Conservation (phyloP, 2,797 vertebrate genomes). For the Amazona ochrocephala region DNA sequence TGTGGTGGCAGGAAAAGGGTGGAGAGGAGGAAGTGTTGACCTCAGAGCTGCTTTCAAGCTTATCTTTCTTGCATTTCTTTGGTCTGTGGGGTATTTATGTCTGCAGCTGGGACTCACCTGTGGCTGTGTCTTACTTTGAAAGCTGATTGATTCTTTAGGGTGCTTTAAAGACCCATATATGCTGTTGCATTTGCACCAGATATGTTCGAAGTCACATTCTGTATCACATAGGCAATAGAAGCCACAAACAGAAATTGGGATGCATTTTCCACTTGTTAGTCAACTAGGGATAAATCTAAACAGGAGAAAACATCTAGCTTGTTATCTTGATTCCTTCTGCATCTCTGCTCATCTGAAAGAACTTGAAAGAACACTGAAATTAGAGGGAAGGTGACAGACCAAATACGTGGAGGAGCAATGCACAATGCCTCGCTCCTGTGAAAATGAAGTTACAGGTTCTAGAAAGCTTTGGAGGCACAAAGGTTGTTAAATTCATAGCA, state of each 20-base stretch:
- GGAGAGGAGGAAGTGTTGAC: background rate
- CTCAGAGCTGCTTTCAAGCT: background rate
- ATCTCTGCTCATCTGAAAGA: background rate
- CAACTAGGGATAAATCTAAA: background rate
- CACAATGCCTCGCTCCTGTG: background rate
- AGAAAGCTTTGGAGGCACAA: background rate
- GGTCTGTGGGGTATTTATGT: background rate
- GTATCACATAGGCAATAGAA: background rate
- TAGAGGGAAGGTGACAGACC: background rate
- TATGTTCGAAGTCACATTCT: background rate
- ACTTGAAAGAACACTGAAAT: background rate
- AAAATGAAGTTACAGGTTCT: background rate
- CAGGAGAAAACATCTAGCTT: background rate
- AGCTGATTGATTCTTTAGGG: background rate
- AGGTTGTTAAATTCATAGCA: background rate
- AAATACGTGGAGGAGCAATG: background rate
- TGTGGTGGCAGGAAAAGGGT: background rate
- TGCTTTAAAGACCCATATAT: background rate
- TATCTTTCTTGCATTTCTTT: background rate
- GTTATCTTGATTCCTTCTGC: background rate
- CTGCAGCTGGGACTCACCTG: background rate
- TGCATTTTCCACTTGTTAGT: background rate
- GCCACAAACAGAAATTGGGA: background rate
- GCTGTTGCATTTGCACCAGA: background rate
- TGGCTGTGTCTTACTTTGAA: background rate